Evolutionary conservation across 2,797 vertebrate genomes (phyloP), one percentile per base, ranked within the genome.

Genomic region (Antennarius maculatus): DNA sequence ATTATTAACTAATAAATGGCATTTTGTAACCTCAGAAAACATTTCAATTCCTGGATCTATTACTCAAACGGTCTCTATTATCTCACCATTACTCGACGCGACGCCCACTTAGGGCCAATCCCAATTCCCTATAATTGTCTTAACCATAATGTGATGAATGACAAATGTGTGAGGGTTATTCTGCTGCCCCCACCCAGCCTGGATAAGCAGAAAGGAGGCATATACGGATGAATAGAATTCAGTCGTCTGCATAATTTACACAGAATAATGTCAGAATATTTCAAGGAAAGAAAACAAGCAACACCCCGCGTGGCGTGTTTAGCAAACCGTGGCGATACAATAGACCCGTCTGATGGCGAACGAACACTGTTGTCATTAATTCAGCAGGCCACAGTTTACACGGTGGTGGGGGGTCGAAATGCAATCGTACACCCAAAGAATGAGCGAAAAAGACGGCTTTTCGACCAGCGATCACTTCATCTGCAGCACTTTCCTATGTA

Each of bases 331-430:
- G 42, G 43, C 61, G 58, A 55, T 31, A 75, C 80, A 84, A 79
- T 53, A 55, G 55, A 55, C n/a, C 60, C 27, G 57, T 71, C 74
- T 80, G 72, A 81, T 53, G 67, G 63, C 72, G 75, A 86, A 69
- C 66, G 57, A 47, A 18, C 61, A 47, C 43, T 66, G 63, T 61
- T 86, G 75, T 76, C 78, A 50, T 81, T 77, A 76, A 59, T 54
- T 60, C 23, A 17, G 47, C 60, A 54, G 34, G 31, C 51, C 54
- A 70, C 76, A 85, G 77, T 89, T 76, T 61, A 54, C 58, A 71
- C 7, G 47, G 72, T 53, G 50, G 9, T 54, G 60, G 55, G 54
- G 42, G 68, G 53, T 61, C 29, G 77, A 81, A 61, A 66, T 62
- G 71, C 53, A 54, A 56, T 59, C 39, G 31, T 46, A 74, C 53